Evolutionary conservation across 2,888 invertebrate species (phyloP).

Genomic region (Ametastegia equiseti): DNA sequence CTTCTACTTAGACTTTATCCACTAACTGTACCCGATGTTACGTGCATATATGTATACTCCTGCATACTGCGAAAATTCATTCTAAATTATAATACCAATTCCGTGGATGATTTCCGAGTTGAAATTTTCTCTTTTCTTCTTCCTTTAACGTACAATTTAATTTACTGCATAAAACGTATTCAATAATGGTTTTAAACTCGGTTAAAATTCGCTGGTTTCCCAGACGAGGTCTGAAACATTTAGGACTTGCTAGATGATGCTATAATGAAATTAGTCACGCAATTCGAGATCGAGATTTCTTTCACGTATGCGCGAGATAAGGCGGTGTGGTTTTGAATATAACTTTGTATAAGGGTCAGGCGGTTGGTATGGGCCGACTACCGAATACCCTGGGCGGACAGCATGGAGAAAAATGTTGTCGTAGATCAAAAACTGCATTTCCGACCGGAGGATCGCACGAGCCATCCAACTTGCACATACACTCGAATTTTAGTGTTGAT

Average conservation of each 20-base stretch:
- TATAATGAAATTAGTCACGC: constrained; percentile 43
- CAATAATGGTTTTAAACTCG: neutral
- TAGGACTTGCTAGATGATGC: neutral
- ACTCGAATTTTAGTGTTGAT: neutral
- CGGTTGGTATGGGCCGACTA: constrained; percentile 44
- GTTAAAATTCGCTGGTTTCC: too few species aligned
- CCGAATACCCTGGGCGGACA: constrained; percentile 38
- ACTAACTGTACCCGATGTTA: constrained; percentile 1
- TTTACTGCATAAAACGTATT: neutral
- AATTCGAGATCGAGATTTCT: constrained; percentile 26
- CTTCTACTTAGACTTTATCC: neutral
- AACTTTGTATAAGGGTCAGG: constrained; percentile 2
- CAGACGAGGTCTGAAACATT: constrained; percentile 1
- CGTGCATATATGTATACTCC: too few species aligned
- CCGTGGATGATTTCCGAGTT: neutral
- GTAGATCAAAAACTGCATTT: constrained; percentile 52
- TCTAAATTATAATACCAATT: constrained; percentile 15
- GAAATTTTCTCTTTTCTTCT: neutral
- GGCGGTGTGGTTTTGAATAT: constrained; percentile 25
- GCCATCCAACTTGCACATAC: constrained; percentile 33
- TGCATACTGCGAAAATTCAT: neutral
- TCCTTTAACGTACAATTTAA: neutral
- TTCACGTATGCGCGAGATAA: constrained; percentile 4
- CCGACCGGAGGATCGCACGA: constrained; percentile 50
- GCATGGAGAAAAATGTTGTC: constrained; percentile 54